Evolutionary conservation across 2,113 vertebrate species (phyloP).

Genomic region (Oriolus oriolus): DNA sequence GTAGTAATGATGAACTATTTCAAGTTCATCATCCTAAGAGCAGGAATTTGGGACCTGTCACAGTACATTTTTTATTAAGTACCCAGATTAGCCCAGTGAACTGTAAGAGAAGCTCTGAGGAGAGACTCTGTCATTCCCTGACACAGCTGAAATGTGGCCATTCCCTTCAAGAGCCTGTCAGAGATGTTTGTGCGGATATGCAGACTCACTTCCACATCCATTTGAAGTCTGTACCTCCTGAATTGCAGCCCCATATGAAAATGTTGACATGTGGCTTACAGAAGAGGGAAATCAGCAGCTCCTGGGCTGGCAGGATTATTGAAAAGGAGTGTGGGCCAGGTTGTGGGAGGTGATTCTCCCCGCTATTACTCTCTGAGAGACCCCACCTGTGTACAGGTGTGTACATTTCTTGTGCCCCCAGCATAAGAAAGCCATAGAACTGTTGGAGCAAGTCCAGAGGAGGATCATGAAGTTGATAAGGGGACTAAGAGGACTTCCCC

Average conservation of each 20-base stretch:
- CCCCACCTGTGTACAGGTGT: neutral
- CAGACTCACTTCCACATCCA: fast-evolving
- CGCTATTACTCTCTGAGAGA: neutral
- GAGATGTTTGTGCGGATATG: neutral
- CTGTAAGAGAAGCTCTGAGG: neutral
- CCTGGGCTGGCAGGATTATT: neutral
- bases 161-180: neutral
- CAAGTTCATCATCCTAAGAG: neutral
- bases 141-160: neutral
- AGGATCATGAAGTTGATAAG: no score
- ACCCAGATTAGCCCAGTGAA: neutral
- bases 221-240: neutral
- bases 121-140: neutral
- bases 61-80: neutral
- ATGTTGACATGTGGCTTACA: fast-evolving
- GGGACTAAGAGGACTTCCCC: neutral
- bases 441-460: neutral
- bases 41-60: neutral
- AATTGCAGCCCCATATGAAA: neutral
- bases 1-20: neutral
- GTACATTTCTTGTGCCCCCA: neutral
- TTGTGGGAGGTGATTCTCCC: neutral
- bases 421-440: neutral
- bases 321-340: neutral
- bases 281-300: neutral